Conservation (phyloP, 2,888 invertebrate species). For the Cataglyphis livida region DNA sequence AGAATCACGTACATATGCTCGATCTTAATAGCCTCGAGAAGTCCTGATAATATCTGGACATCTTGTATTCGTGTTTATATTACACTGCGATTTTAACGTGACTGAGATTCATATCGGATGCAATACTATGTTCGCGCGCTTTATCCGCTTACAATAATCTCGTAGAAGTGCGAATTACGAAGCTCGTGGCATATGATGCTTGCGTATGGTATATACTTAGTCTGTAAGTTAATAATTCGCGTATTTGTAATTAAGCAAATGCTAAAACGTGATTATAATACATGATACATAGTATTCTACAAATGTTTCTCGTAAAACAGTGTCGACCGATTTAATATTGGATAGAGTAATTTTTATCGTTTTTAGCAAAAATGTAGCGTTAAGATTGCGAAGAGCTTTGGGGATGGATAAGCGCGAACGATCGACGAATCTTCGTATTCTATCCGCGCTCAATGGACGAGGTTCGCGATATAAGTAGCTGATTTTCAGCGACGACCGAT, state of each 20-base stretch:
- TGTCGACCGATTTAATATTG: background rate
- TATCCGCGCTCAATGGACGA: background rate
- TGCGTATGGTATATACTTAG: background rate
- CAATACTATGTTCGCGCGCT: background rate
- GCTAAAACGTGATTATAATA: background rate
- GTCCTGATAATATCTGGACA: constrained; percentile 30
- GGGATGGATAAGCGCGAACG: background rate
- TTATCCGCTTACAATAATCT: constrained; percentile 32
- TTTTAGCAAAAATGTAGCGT: background rate
- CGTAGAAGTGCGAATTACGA: constrained; percentile 4
- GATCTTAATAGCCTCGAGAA: constrained; percentile 25
- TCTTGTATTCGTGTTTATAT: constrained; percentile 28
- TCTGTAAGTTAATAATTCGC: background rate
- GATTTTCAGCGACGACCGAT: background rate
- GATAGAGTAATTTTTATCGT: background rate
- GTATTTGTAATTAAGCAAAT: constrained; percentile 8
- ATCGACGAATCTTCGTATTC: background rate
- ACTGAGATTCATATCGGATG: constrained; percentile 27
- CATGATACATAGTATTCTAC: background rate
- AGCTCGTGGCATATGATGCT: background rate
- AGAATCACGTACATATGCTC: constrained; percentile 25
- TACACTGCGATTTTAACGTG: constrained; percentile 35
- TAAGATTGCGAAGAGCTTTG: background rate
- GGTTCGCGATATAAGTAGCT: background rate
- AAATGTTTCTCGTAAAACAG: background rate